phyloP scores from a whole-genome alignment of 1,140 invertebrate species.

The Nephila pilipes region DNA sequence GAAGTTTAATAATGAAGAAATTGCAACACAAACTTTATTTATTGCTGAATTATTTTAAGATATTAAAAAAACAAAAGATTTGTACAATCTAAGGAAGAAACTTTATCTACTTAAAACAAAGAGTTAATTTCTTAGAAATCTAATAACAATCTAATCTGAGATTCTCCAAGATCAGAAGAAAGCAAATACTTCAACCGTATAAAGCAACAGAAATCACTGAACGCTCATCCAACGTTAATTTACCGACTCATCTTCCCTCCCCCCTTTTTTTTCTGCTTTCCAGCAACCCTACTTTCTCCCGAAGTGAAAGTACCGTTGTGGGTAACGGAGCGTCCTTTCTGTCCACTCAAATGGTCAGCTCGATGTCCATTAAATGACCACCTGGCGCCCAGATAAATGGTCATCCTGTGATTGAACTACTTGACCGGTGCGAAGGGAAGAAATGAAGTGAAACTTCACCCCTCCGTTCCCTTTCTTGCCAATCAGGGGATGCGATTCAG shows the following conservation, averaged over 20 bases:
- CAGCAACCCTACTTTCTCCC: not conserved
- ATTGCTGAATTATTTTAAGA: too few species aligned
- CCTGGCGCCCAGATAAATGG: constrained; percentile 72
- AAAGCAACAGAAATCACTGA: not conserved
- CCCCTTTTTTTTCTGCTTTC: not conserved
- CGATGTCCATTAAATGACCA: constrained; percentile 73
- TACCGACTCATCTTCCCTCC: not conserved
- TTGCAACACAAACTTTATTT: too few species aligned
- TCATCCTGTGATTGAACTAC: constrained; percentile 56
- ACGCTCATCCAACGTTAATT: not conserved
- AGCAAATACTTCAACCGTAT: not conserved
- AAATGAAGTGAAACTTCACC: constrained; percentile 21
- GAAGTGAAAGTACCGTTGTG: constrained; percentile 29
- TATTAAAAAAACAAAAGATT: too few species aligned
- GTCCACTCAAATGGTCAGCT: constrained; percentile 60
- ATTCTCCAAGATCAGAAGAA: not conserved
- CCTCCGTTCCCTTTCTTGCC: not conserved
- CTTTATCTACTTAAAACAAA: too few species aligned
- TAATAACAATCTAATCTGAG: too few species aligned
- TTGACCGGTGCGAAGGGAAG: constrained; percentile 49
- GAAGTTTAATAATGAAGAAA: too few species aligned
- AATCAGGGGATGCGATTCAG: not conserved
- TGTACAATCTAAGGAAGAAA: too few species aligned
- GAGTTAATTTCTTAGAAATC: too few species aligned
- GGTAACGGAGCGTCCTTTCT: constrained; percentile 30